Base-by-base conservation (phyloP, 1,140 invertebrate species). In the Brachionus plicatilis region DNA sequence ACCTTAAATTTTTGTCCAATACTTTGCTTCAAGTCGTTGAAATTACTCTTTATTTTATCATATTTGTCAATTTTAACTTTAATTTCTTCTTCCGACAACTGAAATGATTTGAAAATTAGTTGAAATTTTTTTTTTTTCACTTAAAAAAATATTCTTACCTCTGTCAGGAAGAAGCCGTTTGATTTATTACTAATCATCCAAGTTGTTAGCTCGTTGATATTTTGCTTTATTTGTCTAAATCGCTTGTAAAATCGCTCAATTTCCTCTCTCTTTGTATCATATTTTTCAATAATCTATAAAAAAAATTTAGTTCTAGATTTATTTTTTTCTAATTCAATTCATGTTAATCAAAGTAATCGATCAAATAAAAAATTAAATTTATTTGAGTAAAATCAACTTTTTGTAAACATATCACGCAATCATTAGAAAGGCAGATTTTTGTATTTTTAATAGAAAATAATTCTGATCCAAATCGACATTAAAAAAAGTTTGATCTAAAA, bases 21-120 rank as follows among this genome's bases (percentile, higher is more conserved):
- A 50, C 47, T 82, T 82, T 82, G 37, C 24, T 65, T 60, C 29
- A 82, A 20, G 6, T 82, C 53, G 11, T 14, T 60, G n/a, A 60
- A 65, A 65, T 20, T 68, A 41, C 20, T 80, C 20, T 17, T 50
- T 56, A 80, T 56, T 53, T 72, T 72, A 17, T 72, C 68, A 43
- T 72, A 72, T 72, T 72, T 41, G n/a, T 72, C 68, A 17, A 72
- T 72, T 43, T 72, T 72, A 20, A 20, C 41, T 72, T 72, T 72
- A 9, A 72, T 41, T 9, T 72, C 68, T 43, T 72, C 68, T 20
- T 41, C 17, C 20, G 68, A 72, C 17, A 72, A 12, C 68, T 72
- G 17, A 43, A 43, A 9, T 43, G 33, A 45, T 20, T 2, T 20
- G 12, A 9, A 43, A 43, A 37, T 70, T 33, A 33, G 11, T 6